These are phyloP conservation scores for Ips nitidus DNA, from an alignment of 1,140 invertebrate species.

Conservation along the genomic window DNA sequence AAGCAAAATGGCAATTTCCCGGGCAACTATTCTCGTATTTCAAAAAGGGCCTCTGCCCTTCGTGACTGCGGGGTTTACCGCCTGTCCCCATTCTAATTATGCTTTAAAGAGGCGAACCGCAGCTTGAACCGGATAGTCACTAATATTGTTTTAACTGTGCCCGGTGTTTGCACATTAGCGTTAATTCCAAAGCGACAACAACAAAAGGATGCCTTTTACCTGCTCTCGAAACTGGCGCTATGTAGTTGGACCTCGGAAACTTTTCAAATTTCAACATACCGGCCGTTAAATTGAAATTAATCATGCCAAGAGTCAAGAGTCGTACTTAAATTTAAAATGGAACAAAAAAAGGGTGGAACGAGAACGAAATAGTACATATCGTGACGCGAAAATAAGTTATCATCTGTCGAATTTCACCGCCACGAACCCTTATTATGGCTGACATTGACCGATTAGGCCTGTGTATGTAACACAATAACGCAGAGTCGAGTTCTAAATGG, in stretches of 20 bases:
- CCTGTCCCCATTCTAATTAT: slow-evolving; percentile 23
- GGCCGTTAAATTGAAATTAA: background rate
- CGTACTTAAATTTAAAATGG: background rate
- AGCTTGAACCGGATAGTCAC: slow-evolving; percentile 15
- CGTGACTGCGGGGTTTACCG: slow-evolving; percentile 17
- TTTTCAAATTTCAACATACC: background rate
- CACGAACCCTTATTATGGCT: slow-evolving; percentile 35
- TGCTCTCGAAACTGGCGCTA: background rate
- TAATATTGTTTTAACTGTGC: slow-evolving; percentile 27
- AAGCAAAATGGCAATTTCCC: background rate
- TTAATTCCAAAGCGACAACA: slow-evolving; percentile 13
- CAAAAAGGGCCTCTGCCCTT: slow-evolving; percentile 11
- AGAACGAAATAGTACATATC: slow-evolving; percentile 27
- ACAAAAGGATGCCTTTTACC: slow-evolving; percentile 11
- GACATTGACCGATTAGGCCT: slow-evolving; percentile 35
- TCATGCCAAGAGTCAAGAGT: background rate
- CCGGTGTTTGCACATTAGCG: slow-evolving; percentile 22
- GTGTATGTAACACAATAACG: slow-evolving; percentile 34
- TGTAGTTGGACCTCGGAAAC: background rate
- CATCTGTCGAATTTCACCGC: slow-evolving; percentile 34
- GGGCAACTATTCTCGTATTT: slow-evolving; percentile 13
- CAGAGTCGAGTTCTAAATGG: slow-evolving; percentile 27
- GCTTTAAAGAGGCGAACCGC: slow-evolving; percentile 23
- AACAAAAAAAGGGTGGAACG: background rate
- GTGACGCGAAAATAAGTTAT: slow-evolving; percentile 35